These are phyloP conservation scores for Thaumetopoea pityocampa DNA, from an alignment of 1,140 invertebrate species.

Conservation along the genomic window DNA sequence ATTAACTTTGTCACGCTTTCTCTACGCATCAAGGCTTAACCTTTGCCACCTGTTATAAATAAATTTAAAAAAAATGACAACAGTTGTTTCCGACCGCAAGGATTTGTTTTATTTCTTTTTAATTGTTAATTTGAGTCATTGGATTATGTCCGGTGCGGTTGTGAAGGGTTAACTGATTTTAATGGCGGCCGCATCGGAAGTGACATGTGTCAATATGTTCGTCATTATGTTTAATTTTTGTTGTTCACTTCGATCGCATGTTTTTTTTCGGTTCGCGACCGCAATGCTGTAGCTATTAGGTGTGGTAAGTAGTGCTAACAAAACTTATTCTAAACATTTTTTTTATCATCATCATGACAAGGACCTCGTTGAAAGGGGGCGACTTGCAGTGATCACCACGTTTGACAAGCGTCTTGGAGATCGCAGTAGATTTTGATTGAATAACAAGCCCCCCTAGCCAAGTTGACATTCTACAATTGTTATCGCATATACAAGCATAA, in stretches of 20 bases:
- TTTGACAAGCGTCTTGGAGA: too few relatives aligned
- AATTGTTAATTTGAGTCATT: slow-evolving; percentile 54
- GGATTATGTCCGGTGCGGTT: slow-evolving; percentile 35
- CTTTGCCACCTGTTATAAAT: slow-evolving; percentile 66
- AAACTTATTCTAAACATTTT: too few relatives aligned
- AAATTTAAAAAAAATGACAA: slow-evolving; percentile 56
- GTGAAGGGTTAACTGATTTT: slow-evolving; percentile 56
- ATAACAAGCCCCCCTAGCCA: too few relatives aligned
- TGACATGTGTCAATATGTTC: slow-evolving; percentile 63
- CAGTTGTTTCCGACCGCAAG: slow-evolving; percentile 54
- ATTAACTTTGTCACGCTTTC: slow-evolving; percentile 66
- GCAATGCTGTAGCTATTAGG: background rate
- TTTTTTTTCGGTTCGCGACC: background rate
- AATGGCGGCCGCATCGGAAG: slow-evolving; percentile 57
- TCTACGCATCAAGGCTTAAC: slow-evolving; percentile 30
- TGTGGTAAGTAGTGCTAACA: too few relatives aligned
- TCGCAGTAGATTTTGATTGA: too few relatives aligned
- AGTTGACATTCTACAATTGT: too few relatives aligned
- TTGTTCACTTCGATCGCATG: slow-evolving; percentile 30
- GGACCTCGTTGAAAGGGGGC: too few relatives aligned
- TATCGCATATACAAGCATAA: too few relatives aligned
- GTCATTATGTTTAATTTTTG: slow-evolving; percentile 65
- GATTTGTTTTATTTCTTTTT: slow-evolving; percentile 75
- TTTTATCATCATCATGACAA: too few relatives aligned
- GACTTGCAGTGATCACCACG: too few relatives aligned